Evolutionary conservation across 92 coral and sea anemone species (phyloP).

Genomic region (Montipora capitata): DNA sequence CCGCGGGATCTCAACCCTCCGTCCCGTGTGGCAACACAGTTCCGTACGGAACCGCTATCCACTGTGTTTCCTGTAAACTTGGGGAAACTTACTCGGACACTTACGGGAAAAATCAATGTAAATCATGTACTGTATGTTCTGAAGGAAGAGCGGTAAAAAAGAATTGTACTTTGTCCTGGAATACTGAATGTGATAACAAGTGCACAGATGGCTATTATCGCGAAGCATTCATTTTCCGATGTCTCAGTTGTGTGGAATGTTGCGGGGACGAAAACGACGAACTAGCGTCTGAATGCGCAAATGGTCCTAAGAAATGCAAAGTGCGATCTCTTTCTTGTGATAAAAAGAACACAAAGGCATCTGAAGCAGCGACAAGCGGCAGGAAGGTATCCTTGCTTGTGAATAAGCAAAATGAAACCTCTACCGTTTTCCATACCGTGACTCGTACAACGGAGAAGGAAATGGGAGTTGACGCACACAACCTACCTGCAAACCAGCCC

Average conservation of each 20-base stretch:
- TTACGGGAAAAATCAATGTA: slow-evolving; percentile 57
- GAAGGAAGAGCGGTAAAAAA: slow-evolving; percentile 24
- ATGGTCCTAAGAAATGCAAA: slow-evolving; percentile 25
- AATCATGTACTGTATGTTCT: slow-evolving; percentile 65
- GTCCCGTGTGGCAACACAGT: slow-evolving; percentile 68
- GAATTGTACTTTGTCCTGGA: slow-evolving; percentile 48
- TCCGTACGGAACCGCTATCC: slow-evolving; percentile 24
- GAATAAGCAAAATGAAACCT: not conserved
- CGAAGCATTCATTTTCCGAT: slow-evolving; percentile 31
- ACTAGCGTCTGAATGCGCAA: slow-evolving; percentile 48
- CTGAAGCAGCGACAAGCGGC: too few relatives aligned
- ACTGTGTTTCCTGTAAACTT: slow-evolving; percentile 48
- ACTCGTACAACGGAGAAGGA: too few relatives aligned
- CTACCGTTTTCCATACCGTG: not conserved
- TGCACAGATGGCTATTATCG: slow-evolving; percentile 49
- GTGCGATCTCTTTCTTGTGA: not conserved
- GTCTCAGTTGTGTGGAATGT: slow-evolving; percentile 53
- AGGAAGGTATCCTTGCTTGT: not conserved
- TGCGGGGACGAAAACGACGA: slow-evolving; percentile 66
- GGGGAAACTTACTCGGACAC: slow-evolving; percentile 55
- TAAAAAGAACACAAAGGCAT: not conserved
- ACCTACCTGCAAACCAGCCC: too few relatives aligned
- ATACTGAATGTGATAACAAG: slow-evolving; percentile 52
- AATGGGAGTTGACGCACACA: too few relatives aligned
- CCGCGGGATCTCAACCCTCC: slow-evolving; percentile 56